phyloP scores from a whole-genome alignment of 2,797 vertebrate species.

The Mormyrus hasselquistii region DNA sequence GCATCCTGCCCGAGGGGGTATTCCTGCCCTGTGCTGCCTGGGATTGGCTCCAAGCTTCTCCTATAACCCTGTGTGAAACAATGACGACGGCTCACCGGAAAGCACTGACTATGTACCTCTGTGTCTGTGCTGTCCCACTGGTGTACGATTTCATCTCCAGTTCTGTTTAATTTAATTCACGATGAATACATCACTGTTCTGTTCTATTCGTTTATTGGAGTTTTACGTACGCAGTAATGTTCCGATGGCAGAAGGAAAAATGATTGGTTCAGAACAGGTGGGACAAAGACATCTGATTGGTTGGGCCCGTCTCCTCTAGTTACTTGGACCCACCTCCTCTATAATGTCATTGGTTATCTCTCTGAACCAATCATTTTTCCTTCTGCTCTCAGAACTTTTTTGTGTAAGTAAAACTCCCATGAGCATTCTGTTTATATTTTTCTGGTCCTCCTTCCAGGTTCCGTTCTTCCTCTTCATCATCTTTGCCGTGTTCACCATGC shows the following conservation, averaged over 20 bases:
- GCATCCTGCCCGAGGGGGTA: background rate
- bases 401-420: background rate
- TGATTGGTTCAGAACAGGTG: background rate
- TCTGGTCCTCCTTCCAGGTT: constrained; percentile 58
- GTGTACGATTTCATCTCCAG: background rate
- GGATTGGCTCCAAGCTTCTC: background rate
- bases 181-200: background rate
- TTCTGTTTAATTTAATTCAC: background rate
- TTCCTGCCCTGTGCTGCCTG: background rate
- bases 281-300: background rate
- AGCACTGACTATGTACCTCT: background rate
- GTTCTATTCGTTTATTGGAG: background rate
- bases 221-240: background rate
- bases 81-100: background rate
- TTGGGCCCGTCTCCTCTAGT: background rate
- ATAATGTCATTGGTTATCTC: background rate
- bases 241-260: background rate
- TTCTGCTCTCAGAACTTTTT: background rate
- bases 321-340: background rate
- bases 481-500: constrained; percentile 87
- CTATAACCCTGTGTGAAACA: background rate
- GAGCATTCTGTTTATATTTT: background rate
- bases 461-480: constrained; percentile 94
- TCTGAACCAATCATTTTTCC: background rate
- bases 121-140: background rate